Evolutionary conservation across 2,797 vertebrate genomes (phyloP), one percentile per base, ranked within the genome.

Genomic region (Peromyscus aztecus): DNA sequence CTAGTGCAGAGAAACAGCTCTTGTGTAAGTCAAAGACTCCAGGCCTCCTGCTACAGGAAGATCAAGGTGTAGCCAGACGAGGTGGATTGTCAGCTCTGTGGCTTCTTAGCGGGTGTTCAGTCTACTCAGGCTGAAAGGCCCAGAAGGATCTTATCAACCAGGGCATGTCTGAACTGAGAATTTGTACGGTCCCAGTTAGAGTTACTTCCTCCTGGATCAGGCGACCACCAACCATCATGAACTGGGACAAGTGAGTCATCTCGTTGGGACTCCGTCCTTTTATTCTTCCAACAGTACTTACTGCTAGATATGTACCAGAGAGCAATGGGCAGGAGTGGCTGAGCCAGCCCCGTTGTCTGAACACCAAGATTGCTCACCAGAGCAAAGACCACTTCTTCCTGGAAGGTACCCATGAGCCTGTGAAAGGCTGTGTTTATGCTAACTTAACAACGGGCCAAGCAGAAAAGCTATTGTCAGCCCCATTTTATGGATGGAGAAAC

Each of bases 401-500:
- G 55, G 31, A 69, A 17, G 9, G 23, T 34, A 65, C n/a, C 65
- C 6, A 0, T 49, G 59, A 81, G 34, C 9, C 2, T 59, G 69
- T 80, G 31, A 81, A 61, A 91, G 34, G 7, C 37, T 78, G 82
- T 40, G 27, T 78, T 69, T n/a, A 29, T 27, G 59, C 10, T 3
- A 57, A 67, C 59, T 57, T 55, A 84, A 40, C 24, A 7, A 21
- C 34, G 3, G n/a, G 6, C 3, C 4, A 11, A 65, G 46, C 40
- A 13, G 1, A 82, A 17, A 46, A 90, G 71, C 29, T 37, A 27
- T 78, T 46, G 14, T 40, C 34, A 11, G 19, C 14, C 37, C 49
- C 77, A 55, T 49, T 91, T 87, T 89, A 84, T 29, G 67, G 90
- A 55, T 61, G 78, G 71, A 89, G 69, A 94, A 88, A 93, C 14